These are phyloP conservation scores for Aplochiton taeniatus DNA, from an alignment of 2,797 vertebrate species.

Conservation along the genomic window DNA sequence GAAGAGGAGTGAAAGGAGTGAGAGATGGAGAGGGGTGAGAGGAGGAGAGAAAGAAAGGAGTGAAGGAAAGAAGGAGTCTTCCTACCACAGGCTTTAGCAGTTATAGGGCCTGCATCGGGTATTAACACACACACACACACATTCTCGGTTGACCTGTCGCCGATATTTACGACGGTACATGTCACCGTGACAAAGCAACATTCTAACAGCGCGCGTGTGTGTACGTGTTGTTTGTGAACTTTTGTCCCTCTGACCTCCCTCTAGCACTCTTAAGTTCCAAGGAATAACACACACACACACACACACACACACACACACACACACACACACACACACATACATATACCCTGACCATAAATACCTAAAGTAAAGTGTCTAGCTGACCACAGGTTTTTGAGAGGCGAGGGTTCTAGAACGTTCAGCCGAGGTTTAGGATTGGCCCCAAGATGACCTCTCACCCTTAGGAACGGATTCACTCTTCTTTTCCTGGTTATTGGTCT, in stretches of 20 bases:
- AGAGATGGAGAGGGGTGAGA: no score
- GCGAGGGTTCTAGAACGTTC: no score
- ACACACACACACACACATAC: constrained; percentile 2
- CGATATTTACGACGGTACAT: not conserved
- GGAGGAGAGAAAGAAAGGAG: no score
- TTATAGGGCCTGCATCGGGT: no score
- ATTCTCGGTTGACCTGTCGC: not conserved
- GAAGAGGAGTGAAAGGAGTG: no score
- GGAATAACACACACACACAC: not conserved
- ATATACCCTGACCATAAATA: not conserved
- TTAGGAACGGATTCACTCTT: no score
- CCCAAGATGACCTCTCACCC: no score
- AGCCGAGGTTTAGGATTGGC: no score
- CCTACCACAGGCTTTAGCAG: no score
- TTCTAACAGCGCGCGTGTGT: constrained; percentile 4
- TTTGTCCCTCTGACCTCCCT: not conserved
- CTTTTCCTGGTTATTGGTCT: no score
- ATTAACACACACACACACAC: not conserved
- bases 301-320: not conserved
- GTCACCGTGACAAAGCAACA: constrained; percentile 39
- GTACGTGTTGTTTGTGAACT: not conserved
- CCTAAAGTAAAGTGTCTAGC: not conserved
- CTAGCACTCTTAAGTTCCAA: not conserved
- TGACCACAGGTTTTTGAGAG: no score
- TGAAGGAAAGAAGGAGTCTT: no score